Base-by-base conservation (phyloP, 2,113 vertebrate species). In the Tenebrosternarchus preto region DNA sequence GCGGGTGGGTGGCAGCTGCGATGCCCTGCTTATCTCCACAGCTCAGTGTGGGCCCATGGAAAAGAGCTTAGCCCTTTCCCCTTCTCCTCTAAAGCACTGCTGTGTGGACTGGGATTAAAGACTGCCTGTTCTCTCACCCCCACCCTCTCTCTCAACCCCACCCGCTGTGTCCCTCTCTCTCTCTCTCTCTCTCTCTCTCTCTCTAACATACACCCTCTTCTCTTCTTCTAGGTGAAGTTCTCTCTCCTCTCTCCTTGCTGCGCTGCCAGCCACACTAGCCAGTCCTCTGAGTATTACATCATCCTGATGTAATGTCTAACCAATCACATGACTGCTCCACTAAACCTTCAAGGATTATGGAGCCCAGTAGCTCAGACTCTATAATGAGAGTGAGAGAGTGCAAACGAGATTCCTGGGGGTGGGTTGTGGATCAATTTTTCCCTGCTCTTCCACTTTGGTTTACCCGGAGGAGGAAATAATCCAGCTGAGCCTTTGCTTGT, bases 261-360 rank as follows among this genome's bases (percentile, higher is more conserved):
- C 90, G 91, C 91, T 90, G 92, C 92, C 90, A 92, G 92, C 92
- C 90, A 92, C 85, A 86, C 89, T 93, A 93, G 89, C 92, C 89
- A 92, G 92, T 92, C 95, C 94, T 94, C 78, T 73, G 94, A 92
- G 91, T 92, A 94, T 95, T 94, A 93, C 93, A 95, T 95, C 93
- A 93, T 92, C 93, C 95, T 96, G 95, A 96, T 94, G 94, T 95
- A 95, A 96, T 92, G 93, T 96, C 94, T 96, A 90, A 92, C 92
- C 88, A 88, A 93, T 91, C 92, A 88, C 88, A 92, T 84, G 88
- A 88, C 91, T 86, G 91, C 89, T 86, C 86, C 86, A 89, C 87
- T 93, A 93, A 93, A 92, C 90, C 92, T 93, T 94, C 91, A 89
- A 93, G 89, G 92, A 94, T 91, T 92, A 93, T 89, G 88, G 91